Conservation (phyloP, 1,140 invertebrate species). For the Metaphire vulgaris region DNA sequence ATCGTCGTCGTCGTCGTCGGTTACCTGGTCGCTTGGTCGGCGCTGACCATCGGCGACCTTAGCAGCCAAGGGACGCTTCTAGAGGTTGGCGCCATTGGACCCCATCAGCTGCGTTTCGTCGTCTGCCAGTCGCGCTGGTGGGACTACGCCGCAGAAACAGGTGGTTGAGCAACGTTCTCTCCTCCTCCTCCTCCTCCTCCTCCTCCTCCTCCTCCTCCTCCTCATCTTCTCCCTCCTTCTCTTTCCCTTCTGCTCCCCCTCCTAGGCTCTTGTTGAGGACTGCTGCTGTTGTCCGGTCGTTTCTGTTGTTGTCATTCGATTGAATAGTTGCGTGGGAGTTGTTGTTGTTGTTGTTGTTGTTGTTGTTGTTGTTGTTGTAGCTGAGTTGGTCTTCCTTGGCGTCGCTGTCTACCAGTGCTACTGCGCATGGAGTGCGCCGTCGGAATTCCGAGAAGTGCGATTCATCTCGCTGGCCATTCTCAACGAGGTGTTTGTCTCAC, state of each 20-base stretch:
- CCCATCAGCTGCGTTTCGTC: conserved; percentile 55
- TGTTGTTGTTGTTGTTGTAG: conserved; percentile 44
- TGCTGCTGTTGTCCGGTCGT: not conserved
- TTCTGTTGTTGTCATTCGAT: not conserved
- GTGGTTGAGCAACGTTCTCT: conserved; percentile 46
- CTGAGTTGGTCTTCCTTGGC: conserved; percentile 72
- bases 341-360: not conserved
- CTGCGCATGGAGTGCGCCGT: conserved; percentile 72
- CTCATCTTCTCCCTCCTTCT: too few species aligned
- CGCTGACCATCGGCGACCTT: conserved; percentile 53
- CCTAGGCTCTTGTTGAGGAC: not conserved
- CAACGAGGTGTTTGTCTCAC: conserved; percentile 67
- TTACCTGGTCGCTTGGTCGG: conserved; percentile 79
- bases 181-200: too few species aligned
- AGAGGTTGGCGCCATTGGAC: conserved; percentile 43
- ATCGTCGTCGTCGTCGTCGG: conserved; percentile 70
- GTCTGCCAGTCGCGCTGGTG: conserved; percentile 72
- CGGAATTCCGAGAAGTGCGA: conserved; percentile 68
- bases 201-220: too few species aligned
- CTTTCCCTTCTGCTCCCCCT: not conserved
- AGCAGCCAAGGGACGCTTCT: conserved; percentile 39
- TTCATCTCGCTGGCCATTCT: conserved; percentile 70
- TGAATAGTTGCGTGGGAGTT: not conserved
- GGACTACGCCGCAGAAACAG: conserved; percentile 77
- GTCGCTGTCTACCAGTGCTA: conserved; percentile 77